phyloP scores from a whole-genome alignment of 2,888 invertebrate species.

The Biston stratarius region DNA sequence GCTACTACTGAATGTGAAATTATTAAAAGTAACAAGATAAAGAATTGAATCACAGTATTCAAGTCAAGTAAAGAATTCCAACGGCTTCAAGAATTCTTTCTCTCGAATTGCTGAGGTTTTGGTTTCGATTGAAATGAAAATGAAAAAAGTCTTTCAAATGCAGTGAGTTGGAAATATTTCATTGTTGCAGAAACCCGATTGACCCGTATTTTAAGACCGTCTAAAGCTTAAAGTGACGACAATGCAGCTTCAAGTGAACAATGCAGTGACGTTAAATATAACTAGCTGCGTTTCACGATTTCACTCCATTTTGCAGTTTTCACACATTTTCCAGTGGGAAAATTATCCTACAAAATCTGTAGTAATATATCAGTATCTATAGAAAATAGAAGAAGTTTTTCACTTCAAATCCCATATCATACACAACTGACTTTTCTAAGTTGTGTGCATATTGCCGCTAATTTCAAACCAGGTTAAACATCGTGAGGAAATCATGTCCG shows the following conservation, averaged over 20 bases:
- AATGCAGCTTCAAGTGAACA: slow-evolving; percentile 19
- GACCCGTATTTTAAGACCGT: slow-evolving; percentile 25
- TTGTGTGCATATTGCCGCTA: too few relatives aligned
- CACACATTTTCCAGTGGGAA: neutral
- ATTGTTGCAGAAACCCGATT: slow-evolving; percentile 29
- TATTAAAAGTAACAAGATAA: neutral
- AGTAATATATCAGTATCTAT: neutral
- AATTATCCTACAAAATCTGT: neutral
- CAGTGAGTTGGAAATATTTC: slow-evolving; percentile 28
- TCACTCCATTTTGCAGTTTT: neutral
- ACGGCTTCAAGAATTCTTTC: slow-evolving; percentile 15
- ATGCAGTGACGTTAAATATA: slow-evolving; percentile 15
- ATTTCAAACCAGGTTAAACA: too few relatives aligned
- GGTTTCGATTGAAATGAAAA: slow-evolving; percentile 17
- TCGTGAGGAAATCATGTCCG: too few relatives aligned
- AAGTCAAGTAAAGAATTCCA: slow-evolving; percentile 4
- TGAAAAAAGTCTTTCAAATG: slow-evolving; percentile 13
- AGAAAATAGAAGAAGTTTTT: too few relatives aligned
- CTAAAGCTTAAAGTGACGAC: slow-evolving; percentile 28
- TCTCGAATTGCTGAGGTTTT: slow-evolving; percentile 16
- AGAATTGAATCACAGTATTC: slow-evolving; percentile 1
- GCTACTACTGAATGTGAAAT: too few relatives aligned
- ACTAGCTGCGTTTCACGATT: neutral
- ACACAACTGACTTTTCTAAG: too few relatives aligned
- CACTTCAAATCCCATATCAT: too few relatives aligned